Evolutionary conservation across 2,113 vertebrate genomes (phyloP).

Genomic region (Actinemys pallida): DNA sequence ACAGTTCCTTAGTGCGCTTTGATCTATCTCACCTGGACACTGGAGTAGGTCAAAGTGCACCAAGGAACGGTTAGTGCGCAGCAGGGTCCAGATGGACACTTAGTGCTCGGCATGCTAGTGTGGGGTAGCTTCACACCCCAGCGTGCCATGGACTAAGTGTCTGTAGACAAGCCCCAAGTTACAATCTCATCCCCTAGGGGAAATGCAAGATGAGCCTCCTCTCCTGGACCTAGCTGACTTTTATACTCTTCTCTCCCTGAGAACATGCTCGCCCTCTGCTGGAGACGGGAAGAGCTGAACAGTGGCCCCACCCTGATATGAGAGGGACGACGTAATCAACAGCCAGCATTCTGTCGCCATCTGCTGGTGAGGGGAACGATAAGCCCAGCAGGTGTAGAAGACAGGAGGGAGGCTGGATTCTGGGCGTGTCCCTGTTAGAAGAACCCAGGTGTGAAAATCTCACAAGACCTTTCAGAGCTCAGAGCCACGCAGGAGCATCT

Average conservation of each 20-base stretch:
- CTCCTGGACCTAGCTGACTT: not conserved
- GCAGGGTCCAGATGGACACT: not conserved
- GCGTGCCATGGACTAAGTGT: not conserved
- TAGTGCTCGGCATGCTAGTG: not conserved
- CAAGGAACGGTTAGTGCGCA: not conserved
- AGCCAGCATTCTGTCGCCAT: not conserved
- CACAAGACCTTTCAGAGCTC: not conserved
- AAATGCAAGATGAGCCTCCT: not conserved
- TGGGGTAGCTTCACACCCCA: not conserved
- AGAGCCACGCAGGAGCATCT: fast-evolving
- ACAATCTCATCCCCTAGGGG: not conserved
- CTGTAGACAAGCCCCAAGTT: not conserved
- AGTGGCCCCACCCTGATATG: too few relatives aligned
- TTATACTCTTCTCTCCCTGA: not conserved
- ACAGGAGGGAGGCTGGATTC: not conserved
- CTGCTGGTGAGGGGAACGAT: too few relatives aligned
- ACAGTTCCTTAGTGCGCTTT: not conserved
- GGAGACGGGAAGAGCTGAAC: not conserved
- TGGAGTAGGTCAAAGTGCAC: not conserved
- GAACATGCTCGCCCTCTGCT: not conserved
- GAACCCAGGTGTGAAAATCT: not conserved
- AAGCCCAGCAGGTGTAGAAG: not conserved
- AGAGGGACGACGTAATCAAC: not conserved
- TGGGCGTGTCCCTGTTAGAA: not conserved
- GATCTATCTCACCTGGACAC: not conserved